Conservation (phyloP, 2,113 vertebrate species). For the Phoxinus phoxinus region DNA sequence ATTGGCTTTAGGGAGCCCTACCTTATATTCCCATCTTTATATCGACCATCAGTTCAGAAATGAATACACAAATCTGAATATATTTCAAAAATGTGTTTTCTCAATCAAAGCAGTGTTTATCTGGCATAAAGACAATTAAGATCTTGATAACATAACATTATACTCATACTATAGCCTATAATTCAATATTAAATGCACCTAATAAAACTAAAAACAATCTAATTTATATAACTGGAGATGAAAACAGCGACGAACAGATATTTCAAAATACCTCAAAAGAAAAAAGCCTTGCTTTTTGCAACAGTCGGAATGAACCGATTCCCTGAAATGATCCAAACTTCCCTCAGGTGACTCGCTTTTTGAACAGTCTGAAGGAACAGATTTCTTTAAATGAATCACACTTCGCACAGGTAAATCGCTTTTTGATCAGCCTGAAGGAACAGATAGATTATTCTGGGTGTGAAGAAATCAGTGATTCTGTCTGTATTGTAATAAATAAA, state of each 20-base stretch:
- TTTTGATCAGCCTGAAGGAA: background rate
- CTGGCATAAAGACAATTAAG: background rate
- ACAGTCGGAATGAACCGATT: too few relatives aligned
- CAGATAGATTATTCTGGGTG: background rate
- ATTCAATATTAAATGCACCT: too few relatives aligned
- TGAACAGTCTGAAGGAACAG: background rate
- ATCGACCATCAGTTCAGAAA: background rate
- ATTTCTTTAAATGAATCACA: background rate
- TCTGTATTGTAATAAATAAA: background rate
- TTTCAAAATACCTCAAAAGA: too few relatives aligned
- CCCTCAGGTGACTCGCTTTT: too few relatives aligned
- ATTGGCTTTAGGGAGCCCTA: background rate
- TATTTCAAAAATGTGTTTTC: background rate
- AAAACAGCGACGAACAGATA: too few relatives aligned
- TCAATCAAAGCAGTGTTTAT: background rate
- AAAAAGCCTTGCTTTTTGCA: too few relatives aligned
- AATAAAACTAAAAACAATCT: too few relatives aligned
- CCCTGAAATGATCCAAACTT: too few relatives aligned
- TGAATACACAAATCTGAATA: background rate
- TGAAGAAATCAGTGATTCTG: background rate
- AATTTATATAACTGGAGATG: too few relatives aligned
- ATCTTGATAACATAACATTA: too few relatives aligned
- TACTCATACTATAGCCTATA: too few relatives aligned
- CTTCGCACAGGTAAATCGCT: background rate
- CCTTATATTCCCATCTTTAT: background rate